Conservation (phyloP, 2,113 vertebrate species). For the Prionailurus bengalensis region DNA sequence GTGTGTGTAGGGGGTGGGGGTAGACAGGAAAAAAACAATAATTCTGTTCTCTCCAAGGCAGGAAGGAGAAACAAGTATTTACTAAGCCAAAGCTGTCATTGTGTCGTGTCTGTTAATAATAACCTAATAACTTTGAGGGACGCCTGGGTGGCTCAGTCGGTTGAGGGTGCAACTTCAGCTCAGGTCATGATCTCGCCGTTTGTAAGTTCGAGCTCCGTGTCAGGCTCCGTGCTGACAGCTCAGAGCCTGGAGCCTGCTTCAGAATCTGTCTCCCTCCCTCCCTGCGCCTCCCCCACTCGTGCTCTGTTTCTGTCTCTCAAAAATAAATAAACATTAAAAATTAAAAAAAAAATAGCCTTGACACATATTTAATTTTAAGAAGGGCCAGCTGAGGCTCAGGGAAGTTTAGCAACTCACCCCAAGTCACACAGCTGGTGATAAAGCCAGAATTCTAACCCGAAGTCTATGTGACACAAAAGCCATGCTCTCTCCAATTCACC, state of each 20-base stretch:
- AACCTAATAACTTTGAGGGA: too few relatives aligned
- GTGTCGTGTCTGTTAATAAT: background rate
- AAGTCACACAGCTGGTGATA: background rate
- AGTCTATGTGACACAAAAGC: background rate
- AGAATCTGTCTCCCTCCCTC: too few relatives aligned
- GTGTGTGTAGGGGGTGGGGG: fast-evolving
- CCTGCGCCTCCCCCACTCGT: too few relatives aligned
- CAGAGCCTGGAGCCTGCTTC: too few relatives aligned
- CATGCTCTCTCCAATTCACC: background rate
- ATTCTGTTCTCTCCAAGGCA: background rate
- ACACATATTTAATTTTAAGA: background rate
- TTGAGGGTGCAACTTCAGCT: too few relatives aligned
- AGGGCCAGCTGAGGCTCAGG: slow-evolving; percentile 6
- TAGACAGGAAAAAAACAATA: background rate
- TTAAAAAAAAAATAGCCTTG: background rate
- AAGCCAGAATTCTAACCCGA: background rate
- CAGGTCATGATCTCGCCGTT: too few relatives aligned
- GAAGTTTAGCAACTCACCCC: background rate
- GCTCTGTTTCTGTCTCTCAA: too few relatives aligned
- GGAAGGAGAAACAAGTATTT: background rate
- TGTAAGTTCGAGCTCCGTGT: too few relatives aligned
- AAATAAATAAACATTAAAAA: too few relatives aligned
- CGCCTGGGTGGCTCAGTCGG: too few relatives aligned
- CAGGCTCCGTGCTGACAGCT: too few relatives aligned
- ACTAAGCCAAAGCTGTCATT: background rate